Conservation (phyloP, 2,113 vertebrate genomes). For the Xiphophorus couchianus region DNA sequence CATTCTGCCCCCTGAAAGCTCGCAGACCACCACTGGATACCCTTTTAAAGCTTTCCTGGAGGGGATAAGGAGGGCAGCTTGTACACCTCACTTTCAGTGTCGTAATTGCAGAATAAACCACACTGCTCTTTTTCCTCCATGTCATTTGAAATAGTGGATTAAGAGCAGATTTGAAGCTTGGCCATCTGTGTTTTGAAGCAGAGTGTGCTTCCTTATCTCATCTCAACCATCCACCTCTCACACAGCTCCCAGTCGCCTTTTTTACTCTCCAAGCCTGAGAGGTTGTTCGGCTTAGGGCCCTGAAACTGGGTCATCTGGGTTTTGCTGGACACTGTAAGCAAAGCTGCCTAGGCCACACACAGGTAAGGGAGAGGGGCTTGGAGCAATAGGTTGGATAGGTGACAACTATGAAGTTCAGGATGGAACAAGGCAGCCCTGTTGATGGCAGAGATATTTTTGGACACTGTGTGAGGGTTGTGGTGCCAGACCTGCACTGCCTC, state of each 20-base stretch:
- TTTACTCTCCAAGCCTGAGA: slow-evolving; percentile 54
- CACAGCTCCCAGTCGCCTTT: slow-evolving; percentile 54
- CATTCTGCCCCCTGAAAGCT: slow-evolving; percentile 61
- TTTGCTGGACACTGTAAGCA: slow-evolving; percentile 46
- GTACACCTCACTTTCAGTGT: slow-evolving; percentile 47
- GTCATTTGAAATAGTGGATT: slow-evolving; percentile 71
- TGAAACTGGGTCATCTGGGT: slow-evolving; percentile 73
- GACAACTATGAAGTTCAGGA: slow-evolving; percentile 60
- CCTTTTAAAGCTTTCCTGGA: slow-evolving; percentile 48
- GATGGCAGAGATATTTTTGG: slow-evolving; percentile 68
- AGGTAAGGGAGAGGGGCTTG: slow-evolving; percentile 42
- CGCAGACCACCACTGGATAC: slow-evolving; percentile 34
- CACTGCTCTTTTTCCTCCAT: slow-evolving; percentile 54
- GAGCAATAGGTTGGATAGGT: slow-evolving; percentile 30
- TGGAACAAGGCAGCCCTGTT: slow-evolving; percentile 46
- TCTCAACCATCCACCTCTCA: slow-evolving; percentile 69
- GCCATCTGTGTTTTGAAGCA: slow-evolving; percentile 55
- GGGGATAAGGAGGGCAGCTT: slow-evolving; percentile 53
- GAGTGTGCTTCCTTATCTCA: slow-evolving; percentile 67
- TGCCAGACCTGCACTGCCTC: slow-evolving; percentile 54
- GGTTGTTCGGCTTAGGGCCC: slow-evolving; percentile 63
- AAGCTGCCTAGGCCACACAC: slow-evolving; percentile 43
- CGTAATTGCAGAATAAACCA: slow-evolving; percentile 67
- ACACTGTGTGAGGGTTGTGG: slow-evolving; percentile 44
- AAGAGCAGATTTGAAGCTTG: slow-evolving; percentile 54